These are phyloP conservation scores for Peribatodes rhomboidaria DNA, from an alignment of 2,888 invertebrate genomes.

Conservation along the genomic window DNA sequence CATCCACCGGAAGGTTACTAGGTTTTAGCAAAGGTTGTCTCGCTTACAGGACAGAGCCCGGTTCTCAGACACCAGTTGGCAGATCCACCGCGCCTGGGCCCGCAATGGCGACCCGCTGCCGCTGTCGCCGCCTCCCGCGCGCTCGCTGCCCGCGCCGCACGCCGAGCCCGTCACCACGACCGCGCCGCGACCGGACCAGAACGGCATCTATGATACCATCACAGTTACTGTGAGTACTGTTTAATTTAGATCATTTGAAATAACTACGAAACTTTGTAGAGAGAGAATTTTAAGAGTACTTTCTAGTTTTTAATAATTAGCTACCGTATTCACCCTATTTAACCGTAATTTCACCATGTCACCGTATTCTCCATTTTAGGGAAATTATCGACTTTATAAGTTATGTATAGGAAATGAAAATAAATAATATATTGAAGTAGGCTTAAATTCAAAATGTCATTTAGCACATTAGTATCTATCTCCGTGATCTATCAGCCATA, in stretches of 20 bases:
- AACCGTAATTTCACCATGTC: too few relatives aligned
- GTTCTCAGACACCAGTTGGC: constrained; percentile 91
- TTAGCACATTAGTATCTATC: too few relatives aligned
- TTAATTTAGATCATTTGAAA: too few relatives aligned
- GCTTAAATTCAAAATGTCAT: too few relatives aligned
- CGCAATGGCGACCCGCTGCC: constrained; percentile 81
- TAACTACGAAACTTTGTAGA: too few relatives aligned
- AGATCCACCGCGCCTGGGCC: constrained; percentile 90
- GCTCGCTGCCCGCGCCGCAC: constrained; percentile 61
- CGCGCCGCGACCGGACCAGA: constrained; percentile 67
- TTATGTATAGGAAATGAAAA: background rate
- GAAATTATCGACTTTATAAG: too few relatives aligned
- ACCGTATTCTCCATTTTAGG: too few relatives aligned
- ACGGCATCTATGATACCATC: constrained; percentile 83
- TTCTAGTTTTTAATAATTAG: background rate
- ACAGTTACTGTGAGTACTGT: constrained; percentile 74
- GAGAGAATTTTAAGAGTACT: too few relatives aligned
- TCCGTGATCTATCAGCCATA: too few relatives aligned
- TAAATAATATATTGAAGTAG: too few relatives aligned
- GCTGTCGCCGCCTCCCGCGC: constrained; percentile 71
- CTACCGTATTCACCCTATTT: too few relatives aligned
- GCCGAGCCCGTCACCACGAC: constrained; percentile 57
- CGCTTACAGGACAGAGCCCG: constrained; percentile 88
- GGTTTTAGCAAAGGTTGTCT: constrained; percentile 11
- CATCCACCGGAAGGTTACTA: too few relatives aligned